Conservation (phyloP, 2,797 vertebrate species). For the Coregonus sp. region DNA sequence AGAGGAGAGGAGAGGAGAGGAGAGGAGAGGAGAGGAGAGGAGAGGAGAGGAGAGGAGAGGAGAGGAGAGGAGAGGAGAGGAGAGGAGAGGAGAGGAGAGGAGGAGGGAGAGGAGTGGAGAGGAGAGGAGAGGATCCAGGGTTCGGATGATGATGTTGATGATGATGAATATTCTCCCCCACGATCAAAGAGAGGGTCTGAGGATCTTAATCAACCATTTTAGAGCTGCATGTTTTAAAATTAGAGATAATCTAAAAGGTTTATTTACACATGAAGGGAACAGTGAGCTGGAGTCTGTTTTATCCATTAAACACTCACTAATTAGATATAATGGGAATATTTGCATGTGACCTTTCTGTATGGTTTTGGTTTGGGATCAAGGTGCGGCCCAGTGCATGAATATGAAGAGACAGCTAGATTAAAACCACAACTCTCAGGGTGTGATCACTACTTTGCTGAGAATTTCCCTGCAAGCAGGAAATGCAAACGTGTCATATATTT, state of each 20-base stretch:
- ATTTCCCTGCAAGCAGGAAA: no score
- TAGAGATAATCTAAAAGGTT: constrained; percentile 8
- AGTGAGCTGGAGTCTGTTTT: constrained; percentile 15
- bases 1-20: no score
- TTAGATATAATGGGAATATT: constrained; percentile 52
- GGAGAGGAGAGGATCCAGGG: background rate
- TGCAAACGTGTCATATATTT: no score
- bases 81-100: background rate
- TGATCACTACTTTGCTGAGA: background rate
- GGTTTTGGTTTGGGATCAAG: constrained; percentile 41
- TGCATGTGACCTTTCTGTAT: constrained; percentile 66
- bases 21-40: background rate
- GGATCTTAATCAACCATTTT: constrained; percentile 28
- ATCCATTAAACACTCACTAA: constrained; percentile 38
- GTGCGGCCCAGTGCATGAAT: constrained; percentile 37
- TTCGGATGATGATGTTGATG: constrained; percentile 1
- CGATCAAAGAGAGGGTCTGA: constrained; percentile 34
- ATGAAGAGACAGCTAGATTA: constrained; percentile 61
- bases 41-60: background rate
- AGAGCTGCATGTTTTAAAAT: constrained; percentile 11
- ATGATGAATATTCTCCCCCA: constrained; percentile 19
- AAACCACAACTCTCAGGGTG: constrained; percentile 36
- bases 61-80: background rate
- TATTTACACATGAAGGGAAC: constrained; percentile 38
- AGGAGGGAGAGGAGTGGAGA: background rate